phyloP scores from a whole-genome alignment of 2,797 vertebrate genomes.

The Tympanoctomys barrerae region DNA sequence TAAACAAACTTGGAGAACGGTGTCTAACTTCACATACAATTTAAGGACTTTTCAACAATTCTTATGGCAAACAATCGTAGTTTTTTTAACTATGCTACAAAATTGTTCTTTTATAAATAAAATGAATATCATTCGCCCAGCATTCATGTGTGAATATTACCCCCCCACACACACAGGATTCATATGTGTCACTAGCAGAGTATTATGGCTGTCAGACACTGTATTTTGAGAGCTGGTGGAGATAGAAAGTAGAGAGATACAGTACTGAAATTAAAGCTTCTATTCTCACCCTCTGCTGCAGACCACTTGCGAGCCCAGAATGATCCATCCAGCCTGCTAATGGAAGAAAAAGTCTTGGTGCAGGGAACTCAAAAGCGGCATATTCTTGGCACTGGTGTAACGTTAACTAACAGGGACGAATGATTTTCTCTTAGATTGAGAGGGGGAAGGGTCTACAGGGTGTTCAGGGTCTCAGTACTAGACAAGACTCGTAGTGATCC shows the following conservation, averaged over 20 bases:
- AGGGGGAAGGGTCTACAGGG: no score
- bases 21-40: not conserved
- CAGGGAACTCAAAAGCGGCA: not conserved
- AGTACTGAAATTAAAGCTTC: not conserved
- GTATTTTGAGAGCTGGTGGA: not conserved
- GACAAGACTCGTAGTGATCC: no score
- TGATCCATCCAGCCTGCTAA: not conserved
- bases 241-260: not conserved
- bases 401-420: not conserved
- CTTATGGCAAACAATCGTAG: not conserved
- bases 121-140: not conserved
- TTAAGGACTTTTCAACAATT: not conserved
- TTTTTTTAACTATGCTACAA: not conserved
- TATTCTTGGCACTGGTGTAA: not conserved
- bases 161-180: not conserved
- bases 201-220: not conserved
- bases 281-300: not conserved
- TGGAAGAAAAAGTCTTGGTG: not conserved
- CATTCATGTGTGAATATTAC: not conserved
- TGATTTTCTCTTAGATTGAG: not conserved
- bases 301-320: not conserved
- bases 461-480: no score
- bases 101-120: not conserved
- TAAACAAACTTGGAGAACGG: no score
- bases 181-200: not conserved